These are phyloP conservation scores for Bubalus kerabau DNA, from an alignment of 2,113 vertebrate species.

Conservation along the genomic window DNA sequence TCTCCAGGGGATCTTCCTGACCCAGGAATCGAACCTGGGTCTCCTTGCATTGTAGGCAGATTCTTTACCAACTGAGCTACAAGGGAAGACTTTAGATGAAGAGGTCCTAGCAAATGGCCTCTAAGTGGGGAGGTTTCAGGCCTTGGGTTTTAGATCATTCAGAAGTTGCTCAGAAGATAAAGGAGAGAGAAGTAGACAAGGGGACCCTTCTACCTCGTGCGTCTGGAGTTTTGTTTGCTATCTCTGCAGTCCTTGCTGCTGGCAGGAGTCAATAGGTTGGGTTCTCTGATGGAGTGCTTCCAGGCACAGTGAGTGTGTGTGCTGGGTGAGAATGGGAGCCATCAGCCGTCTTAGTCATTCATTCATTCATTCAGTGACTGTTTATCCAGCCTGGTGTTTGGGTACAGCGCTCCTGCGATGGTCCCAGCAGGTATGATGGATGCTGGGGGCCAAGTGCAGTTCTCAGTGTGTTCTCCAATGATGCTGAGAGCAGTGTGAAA, in stretches of 20 bases:
- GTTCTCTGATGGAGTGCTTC: background rate
- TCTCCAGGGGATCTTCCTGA: too few species aligned
- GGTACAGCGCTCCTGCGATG: rapidly evolving
- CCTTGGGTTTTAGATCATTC: background rate
- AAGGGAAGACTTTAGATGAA: too few species aligned
- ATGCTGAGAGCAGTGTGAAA: rapidly evolving
- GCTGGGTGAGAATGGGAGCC: background rate
- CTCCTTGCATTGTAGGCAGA: too few species aligned
- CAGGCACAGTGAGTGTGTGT: too few species aligned
- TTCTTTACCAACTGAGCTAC: too few species aligned
- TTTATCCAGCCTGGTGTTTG: background rate
- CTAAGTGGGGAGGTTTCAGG: background rate
- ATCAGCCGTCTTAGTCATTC: rapidly evolving
- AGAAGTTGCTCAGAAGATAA: background rate
- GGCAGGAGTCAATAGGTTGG: background rate
- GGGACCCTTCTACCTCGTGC: too few species aligned
- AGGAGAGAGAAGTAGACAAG: background rate
- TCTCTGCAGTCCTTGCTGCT: background rate
- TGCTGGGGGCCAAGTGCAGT: background rate
- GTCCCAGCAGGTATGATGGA: background rate
- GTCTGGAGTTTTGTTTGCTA: background rate
- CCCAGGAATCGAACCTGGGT: too few species aligned
- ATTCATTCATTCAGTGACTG: rapidly evolving
- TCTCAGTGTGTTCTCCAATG: background rate
- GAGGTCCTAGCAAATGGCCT: background rate